phyloP scores from a whole-genome alignment of 2,888 invertebrate genomes.

The Ypsolopha scabrella region DNA sequence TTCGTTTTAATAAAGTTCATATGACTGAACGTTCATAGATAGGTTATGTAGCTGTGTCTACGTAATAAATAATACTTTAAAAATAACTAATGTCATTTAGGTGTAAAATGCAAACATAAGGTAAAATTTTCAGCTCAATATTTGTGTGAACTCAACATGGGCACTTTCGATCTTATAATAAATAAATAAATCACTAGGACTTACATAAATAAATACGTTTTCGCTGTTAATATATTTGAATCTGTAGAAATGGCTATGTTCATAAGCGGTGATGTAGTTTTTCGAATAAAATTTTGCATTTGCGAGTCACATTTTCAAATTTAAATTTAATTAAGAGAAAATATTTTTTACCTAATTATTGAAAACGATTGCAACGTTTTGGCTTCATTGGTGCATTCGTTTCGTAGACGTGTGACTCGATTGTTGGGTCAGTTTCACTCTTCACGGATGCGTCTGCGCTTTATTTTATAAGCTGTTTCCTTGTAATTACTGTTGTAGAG shows the following conservation, averaged over 20 bases:
- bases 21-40: not conserved
- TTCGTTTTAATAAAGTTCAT: not conserved
- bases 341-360: slow-evolving; percentile 44
- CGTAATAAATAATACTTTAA: not conserved
- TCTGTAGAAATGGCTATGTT: slow-evolving; percentile 22
- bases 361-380: slow-evolving; percentile 19
- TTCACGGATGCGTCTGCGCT: too few species aligned
- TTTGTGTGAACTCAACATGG: not conserved
- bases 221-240: not conserved
- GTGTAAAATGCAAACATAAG: slow-evolving; percentile 14
- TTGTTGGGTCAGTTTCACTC: not conserved
- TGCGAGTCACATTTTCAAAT: slow-evolving; percentile 34
- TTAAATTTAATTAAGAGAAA: slow-evolving; percentile 32
- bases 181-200: not conserved
- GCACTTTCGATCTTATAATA: not conserved
- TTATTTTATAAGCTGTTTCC: too few species aligned
- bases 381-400: slow-evolving; percentile 39
- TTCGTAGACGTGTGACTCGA: slow-evolving; percentile 5
- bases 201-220: not conserved
- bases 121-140: slow-evolving; percentile 6
- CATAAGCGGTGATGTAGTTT: slow-evolving; percentile 29
- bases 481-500: too few species aligned
- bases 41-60: not conserved
- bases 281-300: not conserved
- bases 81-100: not conserved